Base-by-base conservation (phyloP, 2,888 invertebrate genomes). In the Trachelus troglodyta region DNA sequence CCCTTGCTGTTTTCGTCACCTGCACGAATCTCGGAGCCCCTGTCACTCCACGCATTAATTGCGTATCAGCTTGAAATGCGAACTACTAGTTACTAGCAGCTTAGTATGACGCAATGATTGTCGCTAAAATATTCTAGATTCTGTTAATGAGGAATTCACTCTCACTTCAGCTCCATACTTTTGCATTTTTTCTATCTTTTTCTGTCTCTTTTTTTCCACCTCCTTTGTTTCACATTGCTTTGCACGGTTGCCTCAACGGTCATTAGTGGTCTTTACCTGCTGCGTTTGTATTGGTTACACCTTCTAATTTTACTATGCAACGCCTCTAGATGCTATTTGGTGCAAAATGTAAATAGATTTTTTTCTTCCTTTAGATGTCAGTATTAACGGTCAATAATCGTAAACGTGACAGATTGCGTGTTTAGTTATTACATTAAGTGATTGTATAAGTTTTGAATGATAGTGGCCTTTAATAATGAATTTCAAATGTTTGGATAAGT, bases 11-110 rank as follows among this genome's bases (percentile, higher is more conserved):
- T 82, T 82, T 81, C 77, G 73, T 81, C 76, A 56, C 30, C 34
- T 40, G 56, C 74, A 77, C 71, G 76, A 69, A 69, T 79, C 76
- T 82, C 75, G 69, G 40, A 78, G 34, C 77, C 74, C 75, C 74
- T 15, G 40, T 31, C 34, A 33, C 34, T 56, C 69, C 69, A 56
- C 56, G 15, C 79, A 81, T 86, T 86, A 86, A 85, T 86, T 87
- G 84, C 86, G 86, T 83, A 79, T 82, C 83, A 85, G 82, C 79
- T 40, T 56, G 56, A 9, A 56, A 56, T 56, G 23, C 56, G 56
- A 56, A 56, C 56, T 56, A 56, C 56, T 56, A 56, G 56, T 56
- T 40, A 56, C 56, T 40, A 40, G 40, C 40, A 40, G 40, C 40
- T 40, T 15, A 9, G 23, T 56, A 56, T 56, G 56, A 56, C 56